Base-by-base conservation (phyloP, 2,797 vertebrate species). In the Apogon hyalosoma region DNA sequence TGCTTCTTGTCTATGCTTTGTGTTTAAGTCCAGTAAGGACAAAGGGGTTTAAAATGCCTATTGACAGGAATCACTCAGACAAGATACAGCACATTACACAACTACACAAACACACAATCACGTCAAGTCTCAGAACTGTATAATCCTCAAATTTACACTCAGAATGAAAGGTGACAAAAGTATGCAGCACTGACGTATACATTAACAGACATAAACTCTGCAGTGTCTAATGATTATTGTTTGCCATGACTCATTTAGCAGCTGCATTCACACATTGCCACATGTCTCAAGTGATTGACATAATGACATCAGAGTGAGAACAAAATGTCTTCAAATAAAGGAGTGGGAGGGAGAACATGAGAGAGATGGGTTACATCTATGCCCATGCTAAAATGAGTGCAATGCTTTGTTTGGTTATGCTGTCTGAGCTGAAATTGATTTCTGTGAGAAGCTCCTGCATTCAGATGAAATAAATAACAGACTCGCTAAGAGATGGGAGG, bases 351-450 rank as follows among this genome's bases (percentile, higher is more conserved):
- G 81, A 85, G 73, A 84, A 80, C 79, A 87, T 75, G 80, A 92
- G 81, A 69, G 79, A 79, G 84, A 88, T 83, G 79, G 77, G 87
- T 88, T 87, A 86, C 88, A 78, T 82, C 76, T 80, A 68, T 73
- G 87, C 83, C 82, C 68, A 36, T 54, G 86, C 86, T 80, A 86
- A 90, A 90, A 91, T 80, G 87, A 90, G 87, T 75, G 75, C 85
- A 55, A 67, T 39, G 87, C 90, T 93, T 91, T 92, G 88, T 94
- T 91, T 91, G 89, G 92, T 87, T 93, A 91, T 90, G 86, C 90
- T 88, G 89, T 90, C 88, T 88, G 88, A 90, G 92, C 87, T 86
- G 83, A 93, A 92, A 93, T 93, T 90, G 91, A 93, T 94, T 94
- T 92, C 88, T 86, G 91, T 90, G 90, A 89, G 89, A 93, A 89